phyloP scores from a whole-genome alignment of 2,888 invertebrate species.

The Melinopterus prodromus region DNA sequence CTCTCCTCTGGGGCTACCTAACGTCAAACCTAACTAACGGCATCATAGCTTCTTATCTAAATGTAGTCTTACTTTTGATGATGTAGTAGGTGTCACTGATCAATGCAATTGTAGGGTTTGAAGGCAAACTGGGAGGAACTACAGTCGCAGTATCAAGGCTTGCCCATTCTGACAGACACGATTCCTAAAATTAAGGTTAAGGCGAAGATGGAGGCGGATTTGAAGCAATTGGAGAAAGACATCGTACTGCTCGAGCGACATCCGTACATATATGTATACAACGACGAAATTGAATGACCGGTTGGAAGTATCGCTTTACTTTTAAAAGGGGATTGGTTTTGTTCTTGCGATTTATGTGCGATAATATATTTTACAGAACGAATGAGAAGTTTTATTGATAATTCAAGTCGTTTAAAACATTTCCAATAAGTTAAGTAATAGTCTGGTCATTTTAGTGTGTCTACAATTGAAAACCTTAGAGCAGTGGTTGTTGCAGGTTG shows the following conservation, averaged over 20 bases:
- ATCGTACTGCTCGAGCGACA: conserved; percentile 84
- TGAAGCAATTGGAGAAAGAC: conserved; percentile 85
- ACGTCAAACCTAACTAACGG: no score
- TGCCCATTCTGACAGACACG: conserved; percentile 89
- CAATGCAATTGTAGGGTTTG: conserved; percentile 71
- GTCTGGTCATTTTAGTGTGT: no score
- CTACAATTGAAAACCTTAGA: no score
- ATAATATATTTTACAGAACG: neutral
- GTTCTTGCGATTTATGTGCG: neutral
- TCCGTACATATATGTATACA: conserved; percentile 80
- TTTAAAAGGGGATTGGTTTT: neutral
- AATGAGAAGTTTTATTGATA: no score
- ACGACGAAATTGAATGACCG: conserved; percentile 52
- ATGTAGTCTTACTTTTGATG: no score
- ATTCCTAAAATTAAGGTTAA: conserved; percentile 84
- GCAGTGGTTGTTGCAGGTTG: no score
- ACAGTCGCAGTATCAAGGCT: conserved; percentile 80
- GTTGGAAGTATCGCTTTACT: neutral
- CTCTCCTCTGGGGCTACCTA: no score
- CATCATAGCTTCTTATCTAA: no score
- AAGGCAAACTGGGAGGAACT: conserved; percentile 83
- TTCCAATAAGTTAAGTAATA: no score
- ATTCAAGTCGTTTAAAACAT: no score
- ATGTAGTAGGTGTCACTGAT: no score
- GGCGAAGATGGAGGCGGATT: conserved; percentile 78